phyloP scores from a whole-genome alignment of 2,888 invertebrate species.

The Euspilapteryx auroguttella region DNA sequence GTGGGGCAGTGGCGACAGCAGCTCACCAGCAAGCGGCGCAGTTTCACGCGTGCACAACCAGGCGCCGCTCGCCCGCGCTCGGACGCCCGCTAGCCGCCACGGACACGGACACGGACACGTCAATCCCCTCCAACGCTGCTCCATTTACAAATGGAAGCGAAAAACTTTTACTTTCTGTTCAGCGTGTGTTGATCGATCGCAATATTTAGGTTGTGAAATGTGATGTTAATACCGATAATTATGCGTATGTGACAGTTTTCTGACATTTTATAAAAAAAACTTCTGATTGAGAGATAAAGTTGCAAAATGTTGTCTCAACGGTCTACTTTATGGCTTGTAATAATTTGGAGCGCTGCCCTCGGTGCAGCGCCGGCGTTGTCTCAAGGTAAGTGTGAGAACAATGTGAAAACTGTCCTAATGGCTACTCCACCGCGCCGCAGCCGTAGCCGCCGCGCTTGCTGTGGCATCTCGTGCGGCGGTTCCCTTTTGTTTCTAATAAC shows the following conservation, averaged over 20 bases:
- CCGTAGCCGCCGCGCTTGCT: no score
- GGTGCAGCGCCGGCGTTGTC: conserved; percentile 27
- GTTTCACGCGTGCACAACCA: no score
- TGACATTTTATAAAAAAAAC: not conserved
- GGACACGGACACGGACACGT: not conserved
- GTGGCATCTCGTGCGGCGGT: no score
- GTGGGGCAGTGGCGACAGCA: no score
- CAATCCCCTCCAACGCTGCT: not conserved
- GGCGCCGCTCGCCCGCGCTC: not conserved
- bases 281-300: not conserved
- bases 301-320: not conserved
- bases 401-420: no score
- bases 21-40: not conserved
- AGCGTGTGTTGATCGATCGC: no score
- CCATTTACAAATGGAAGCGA: conserved; percentile 10
- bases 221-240: not conserved
- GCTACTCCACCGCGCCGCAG: no score
- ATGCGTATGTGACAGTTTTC: not conserved
- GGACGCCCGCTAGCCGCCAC: not conserved
- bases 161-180: conserved; percentile 34
- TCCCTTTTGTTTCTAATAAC: no score
- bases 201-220: no score
- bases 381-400: conserved; percentile 49
- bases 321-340: conserved; percentile 29
- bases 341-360: conserved; percentile 43